phyloP scores from a whole-genome alignment of 1,140 invertebrate species.

The Zaprionus kolodkinae region DNA sequence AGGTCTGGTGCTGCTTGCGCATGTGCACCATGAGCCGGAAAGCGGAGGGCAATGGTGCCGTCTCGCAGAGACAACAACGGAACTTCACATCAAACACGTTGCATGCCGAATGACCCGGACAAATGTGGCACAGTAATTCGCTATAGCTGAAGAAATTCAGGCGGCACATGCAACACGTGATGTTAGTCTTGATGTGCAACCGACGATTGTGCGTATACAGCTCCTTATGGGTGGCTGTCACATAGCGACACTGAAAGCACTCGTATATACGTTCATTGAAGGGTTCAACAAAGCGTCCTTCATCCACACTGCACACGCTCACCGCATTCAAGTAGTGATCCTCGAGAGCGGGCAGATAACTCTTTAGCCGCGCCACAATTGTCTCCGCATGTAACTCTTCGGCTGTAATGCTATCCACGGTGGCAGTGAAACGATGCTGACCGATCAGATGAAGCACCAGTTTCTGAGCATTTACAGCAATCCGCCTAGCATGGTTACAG shows the following conservation, averaged over 20 bases:
- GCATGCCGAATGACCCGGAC: slow-evolving; percentile 89
- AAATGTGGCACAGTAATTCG: slow-evolving; percentile 92
- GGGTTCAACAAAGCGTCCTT: slow-evolving; percentile 46
- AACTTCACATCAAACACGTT: slow-evolving; percentile 86
- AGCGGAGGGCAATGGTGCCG: slow-evolving; percentile 90
- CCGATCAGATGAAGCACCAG: slow-evolving; percentile 90
- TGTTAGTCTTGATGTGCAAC: slow-evolving; percentile 92
- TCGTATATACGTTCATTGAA: slow-evolving; percentile 88
- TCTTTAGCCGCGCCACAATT: slow-evolving; percentile 88
- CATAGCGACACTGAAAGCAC: slow-evolving; percentile 93
- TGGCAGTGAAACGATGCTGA: slow-evolving; percentile 90
- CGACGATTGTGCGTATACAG: slow-evolving; percentile 93
- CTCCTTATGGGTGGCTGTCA: slow-evolving; percentile 91
- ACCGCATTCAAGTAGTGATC: slow-evolving; percentile 89
- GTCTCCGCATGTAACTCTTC: slow-evolving; percentile 89
- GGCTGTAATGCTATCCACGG: slow-evolving; percentile 89
- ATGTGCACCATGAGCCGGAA: slow-evolving; percentile 94
- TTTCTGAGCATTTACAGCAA: slow-evolving; percentile 92
- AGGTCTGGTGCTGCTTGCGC: slow-evolving; percentile 91
- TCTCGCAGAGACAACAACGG: slow-evolving; percentile 90
- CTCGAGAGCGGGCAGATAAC: slow-evolving; percentile 87
- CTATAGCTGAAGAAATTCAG: slow-evolving; percentile 93
- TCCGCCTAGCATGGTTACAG: slow-evolving; percentile 92
- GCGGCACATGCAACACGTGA: slow-evolving; percentile 93
- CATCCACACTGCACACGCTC: slow-evolving; percentile 87